Base-by-base conservation (phyloP, 2,113 vertebrate species). In the Neodon shergylaensis region DNA sequence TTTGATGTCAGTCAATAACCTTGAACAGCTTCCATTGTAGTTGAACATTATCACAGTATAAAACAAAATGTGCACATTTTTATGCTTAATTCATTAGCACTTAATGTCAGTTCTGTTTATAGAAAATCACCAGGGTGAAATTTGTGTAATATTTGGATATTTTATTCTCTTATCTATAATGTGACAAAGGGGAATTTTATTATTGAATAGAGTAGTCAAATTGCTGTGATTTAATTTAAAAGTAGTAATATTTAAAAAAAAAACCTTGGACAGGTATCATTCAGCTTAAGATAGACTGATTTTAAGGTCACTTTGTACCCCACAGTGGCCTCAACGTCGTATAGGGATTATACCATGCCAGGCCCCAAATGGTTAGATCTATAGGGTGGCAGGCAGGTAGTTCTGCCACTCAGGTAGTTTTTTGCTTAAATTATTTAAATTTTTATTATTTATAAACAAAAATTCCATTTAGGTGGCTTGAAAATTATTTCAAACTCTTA, bases 81-180 rank as follows among this genome's bases (percentile, higher is more conserved):
- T 97, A 28, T 87, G 26, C 7, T 86, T 95, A 82, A 63, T 16
- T 85, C 82, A 63, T 90, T 87, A 91, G 31, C 84, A 94, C 72
- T 92, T 84, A 81, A 54, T 92, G 24, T 17, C 65, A 54, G 44
- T 94, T 90, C 74, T 88, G 1, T 94, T 95, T 90, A 83, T 11
- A 94, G 81, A 90, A 31, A 96, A 78, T 92, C 85, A 76, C 61
- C 65, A 92, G 70, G 76, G 12, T 85, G n/a, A 21, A 91, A 91
- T 97, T 92, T 94, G 5, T 94, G 10, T 77, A 92, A 82, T 88
- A 7, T 96, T 95, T 90, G 11, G 92, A 77, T 86, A 79, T 58
- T 12, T 86, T 87, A 22, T 92, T 92, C n/a, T 86, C 31, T 78
- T 66, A 65, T 36, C 33, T 92, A 0, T 94, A 16, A 82, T 4